Percentiles rank a stretch among this genome's conserved stretches.
phyloP scores from a whole-genome alignment of 2,797 vertebrate species.

The Tenualosa thibaudeaui region DNA sequence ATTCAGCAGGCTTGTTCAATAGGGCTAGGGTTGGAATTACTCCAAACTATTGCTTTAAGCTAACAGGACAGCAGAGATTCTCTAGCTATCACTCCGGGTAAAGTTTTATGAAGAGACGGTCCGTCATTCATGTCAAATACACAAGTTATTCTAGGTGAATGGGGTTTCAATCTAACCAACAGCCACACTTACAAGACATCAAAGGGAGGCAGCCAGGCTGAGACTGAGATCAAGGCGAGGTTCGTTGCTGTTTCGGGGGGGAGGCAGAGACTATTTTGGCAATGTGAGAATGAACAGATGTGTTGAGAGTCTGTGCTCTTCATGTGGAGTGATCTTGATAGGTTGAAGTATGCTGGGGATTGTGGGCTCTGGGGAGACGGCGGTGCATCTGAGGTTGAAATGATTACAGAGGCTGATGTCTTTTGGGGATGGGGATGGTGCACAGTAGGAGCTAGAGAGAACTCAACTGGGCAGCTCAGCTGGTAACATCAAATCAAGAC shows the following conservation, averaged over 20 bases:
- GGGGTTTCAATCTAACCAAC: neutral
- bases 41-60: neutral
- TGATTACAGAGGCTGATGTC: constrained; percentile 8
- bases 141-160: neutral
- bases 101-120: neutral
- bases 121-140: neutral
- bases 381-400: neutral
- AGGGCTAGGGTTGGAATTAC: too few species aligned
- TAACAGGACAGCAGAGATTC: neutral
- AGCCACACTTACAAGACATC: neutral
- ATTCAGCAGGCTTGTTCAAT: too few species aligned
- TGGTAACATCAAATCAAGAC: constrained; percentile 16
- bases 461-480: neutral
- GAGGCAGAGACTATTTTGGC: neutral
- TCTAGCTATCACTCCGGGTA: neutral
- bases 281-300: neutral
- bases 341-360: neutral
- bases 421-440: neutral
- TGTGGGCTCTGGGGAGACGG: neutral
- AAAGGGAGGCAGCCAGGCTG: neutral
- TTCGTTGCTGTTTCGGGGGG: neutral
- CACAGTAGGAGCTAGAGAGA: neutral
- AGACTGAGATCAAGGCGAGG: neutral
- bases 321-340: neutral
- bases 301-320: neutral